Conservation (phyloP, 2,888 invertebrate species). For the Athetis lepigone region DNA sequence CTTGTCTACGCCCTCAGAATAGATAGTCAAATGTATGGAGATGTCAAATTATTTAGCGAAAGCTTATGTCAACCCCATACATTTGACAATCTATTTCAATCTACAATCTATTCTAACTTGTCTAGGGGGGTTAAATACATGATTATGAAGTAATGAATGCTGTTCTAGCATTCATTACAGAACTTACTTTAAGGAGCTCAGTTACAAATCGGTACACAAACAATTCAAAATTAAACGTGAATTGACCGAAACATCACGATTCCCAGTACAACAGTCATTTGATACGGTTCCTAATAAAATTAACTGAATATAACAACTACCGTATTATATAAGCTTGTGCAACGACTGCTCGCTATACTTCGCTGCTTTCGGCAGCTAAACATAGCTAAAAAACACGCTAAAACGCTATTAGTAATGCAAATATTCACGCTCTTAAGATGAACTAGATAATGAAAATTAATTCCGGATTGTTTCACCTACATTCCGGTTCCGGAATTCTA, state of each 20-base stretch:
- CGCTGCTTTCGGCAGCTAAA: constrained; percentile 23
- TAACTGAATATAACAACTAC: constrained; percentile 24
- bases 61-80: too few species aligned
- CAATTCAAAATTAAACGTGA: constrained; percentile 30
- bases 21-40: too few species aligned
- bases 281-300: constrained; percentile 43
- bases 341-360: constrained; percentile 27
- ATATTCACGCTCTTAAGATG: constrained; percentile 32
- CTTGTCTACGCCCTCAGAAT: too few species aligned
- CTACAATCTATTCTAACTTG: too few species aligned
- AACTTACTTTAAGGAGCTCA: neutral
- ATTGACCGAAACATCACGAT: constrained; percentile 67
- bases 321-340: constrained; percentile 42
- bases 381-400: constrained; percentile 40
- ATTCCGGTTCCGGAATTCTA: constrained; percentile 6
- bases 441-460: constrained; percentile 33
- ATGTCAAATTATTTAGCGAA: too few species aligned
- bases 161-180: too few species aligned
- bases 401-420: constrained; percentile 33
- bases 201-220: constrained; percentile 25
- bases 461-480: constrained; percentile 33
- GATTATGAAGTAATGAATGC: neutral
- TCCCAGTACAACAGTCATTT: constrained; percentile 57
- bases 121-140: neutral
- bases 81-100: too few species aligned